Base-by-base conservation (phyloP, 2,113 vertebrate genomes). In the Potamarius usumacintae region DNA sequence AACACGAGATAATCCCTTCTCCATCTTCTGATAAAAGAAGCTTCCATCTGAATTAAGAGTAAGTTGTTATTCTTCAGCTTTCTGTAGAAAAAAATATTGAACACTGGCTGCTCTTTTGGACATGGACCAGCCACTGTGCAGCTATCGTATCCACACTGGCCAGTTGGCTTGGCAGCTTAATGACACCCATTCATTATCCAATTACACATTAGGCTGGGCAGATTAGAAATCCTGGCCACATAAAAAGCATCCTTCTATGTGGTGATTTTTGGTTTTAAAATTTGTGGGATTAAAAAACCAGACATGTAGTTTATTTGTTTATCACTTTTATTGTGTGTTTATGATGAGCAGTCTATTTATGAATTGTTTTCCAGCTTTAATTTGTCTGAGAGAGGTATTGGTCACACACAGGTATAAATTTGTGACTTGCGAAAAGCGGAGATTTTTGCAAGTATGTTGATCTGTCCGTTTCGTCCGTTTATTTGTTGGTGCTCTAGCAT, bases 171-270 rank as follows among this genome's bases (percentile, higher is more conserved):
- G 80, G 85, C 85, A 77, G 81, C 78, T 89, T 88, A 78, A 53
- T 86, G 86, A 87, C 69, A 87, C 85, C 53, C 79, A 60, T 90
- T 90, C 81, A 86, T 88, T 89, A 89, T 89, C 88, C 83, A 87
- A 90, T 91, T 90, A 91, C 82, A 65, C 86, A 90, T 89, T 62
- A 86, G 72, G 67, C 78, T 87, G 60, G 65, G 62, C 88, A 88
- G 79, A 89, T 87, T 60, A 82, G 79, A 90, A 72, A 84, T 82
- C 78, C 74, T 89, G 81, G 67, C 77, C 50, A 62, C 82, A 85
- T 76, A 62, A 71, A 67, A 86, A 63, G 22, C 86, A 42, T 79
- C 30, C 14, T 34, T 78, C 22, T 79, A 18, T 69, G n/a, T 69
- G 62, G 9, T 67, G 52, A 42, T 25, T 30, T 63, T 62, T 15